phyloP scores from a whole-genome alignment of 92 coral and sea anemone genomes.

The Plumapathes pennacea region DNA sequence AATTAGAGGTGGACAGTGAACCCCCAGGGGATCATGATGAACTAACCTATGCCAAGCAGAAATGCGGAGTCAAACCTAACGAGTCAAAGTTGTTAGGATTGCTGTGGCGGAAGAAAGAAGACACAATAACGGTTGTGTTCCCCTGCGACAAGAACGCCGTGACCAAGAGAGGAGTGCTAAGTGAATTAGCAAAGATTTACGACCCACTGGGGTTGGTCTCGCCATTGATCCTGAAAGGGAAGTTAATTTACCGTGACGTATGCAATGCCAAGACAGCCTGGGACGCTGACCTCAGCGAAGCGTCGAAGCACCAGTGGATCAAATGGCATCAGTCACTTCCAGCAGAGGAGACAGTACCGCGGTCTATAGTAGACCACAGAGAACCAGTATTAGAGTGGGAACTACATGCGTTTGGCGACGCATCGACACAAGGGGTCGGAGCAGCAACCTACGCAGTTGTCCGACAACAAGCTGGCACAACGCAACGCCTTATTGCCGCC shows the following conservation, averaged over 20 bases:
- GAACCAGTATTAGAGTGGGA: constrained; percentile 21
- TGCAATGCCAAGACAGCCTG: constrained; percentile 32
- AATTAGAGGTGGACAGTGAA: constrained; percentile 1
- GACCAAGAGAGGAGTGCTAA: too few species aligned
- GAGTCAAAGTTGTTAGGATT: too few species aligned
- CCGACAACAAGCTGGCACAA: constrained; percentile 18
- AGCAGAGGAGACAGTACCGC: background rate
- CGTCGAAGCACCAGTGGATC: constrained; percentile 2
- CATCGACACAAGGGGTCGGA: constrained; percentile 11
- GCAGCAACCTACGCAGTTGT: constrained; percentile 32
- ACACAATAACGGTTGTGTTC: too few species aligned
- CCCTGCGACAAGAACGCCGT: too few species aligned
- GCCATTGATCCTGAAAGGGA: constrained; percentile 36
- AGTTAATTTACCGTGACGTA: constrained; percentile 31
- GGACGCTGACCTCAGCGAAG: constrained; percentile 25
- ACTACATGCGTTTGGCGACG: constrained; percentile 36
- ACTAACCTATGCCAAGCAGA: constrained; percentile 24
- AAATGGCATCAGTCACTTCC: constrained; percentile 24
- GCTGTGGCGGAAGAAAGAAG: too few species aligned
- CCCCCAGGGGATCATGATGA: constrained; percentile 6
- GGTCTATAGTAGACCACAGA: constrained; percentile 10
- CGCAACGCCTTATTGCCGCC: constrained; percentile 18
- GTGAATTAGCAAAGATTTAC: too few species aligned
- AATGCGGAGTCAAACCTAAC: too few species aligned
- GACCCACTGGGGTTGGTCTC: too few species aligned